Conservation (phyloP, 2,113 vertebrate species). For the Hirundichthys speculiger region DNA sequence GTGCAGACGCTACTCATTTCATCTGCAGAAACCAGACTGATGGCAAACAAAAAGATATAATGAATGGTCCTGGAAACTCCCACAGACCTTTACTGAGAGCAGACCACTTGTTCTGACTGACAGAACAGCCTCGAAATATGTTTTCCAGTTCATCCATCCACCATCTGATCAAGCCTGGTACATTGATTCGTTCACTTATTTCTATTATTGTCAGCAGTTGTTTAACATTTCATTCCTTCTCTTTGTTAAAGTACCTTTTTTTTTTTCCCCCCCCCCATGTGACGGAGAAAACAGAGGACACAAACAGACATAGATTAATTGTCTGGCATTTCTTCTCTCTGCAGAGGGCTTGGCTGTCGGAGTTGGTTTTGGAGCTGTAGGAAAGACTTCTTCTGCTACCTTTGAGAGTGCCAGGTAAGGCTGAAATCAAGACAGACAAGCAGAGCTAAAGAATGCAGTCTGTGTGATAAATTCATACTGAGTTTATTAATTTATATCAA, state of each 20-base stretch:
- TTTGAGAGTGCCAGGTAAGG: slow-evolving; percentile 94
- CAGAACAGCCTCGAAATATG: too few relatives aligned
- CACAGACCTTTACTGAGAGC: background rate
- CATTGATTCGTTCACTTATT: background rate
- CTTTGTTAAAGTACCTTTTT: background rate
- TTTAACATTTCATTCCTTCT: background rate
- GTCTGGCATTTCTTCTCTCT: slow-evolving; percentile 44
- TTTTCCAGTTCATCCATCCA: background rate
- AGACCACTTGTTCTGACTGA: background rate
- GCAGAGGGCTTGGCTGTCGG: slow-evolving; percentile 97
- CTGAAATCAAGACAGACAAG: background rate
- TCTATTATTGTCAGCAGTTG: background rate
- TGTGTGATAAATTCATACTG: background rate
- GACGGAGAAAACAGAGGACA: background rate
- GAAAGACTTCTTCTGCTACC: slow-evolving; percentile 89
- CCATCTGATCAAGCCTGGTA: background rate
- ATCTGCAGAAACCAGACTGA: slow-evolving; percentile 4
- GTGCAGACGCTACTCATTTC: background rate
- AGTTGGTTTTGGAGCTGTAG: slow-evolving; percentile 92
- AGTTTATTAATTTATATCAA: background rate
- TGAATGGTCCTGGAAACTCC: background rate
- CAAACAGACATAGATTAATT: background rate
- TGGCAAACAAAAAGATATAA: background rate
- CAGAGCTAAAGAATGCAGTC: too few relatives aligned
- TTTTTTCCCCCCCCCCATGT: background rate